phyloP scores from a whole-genome alignment of 2,888 invertebrate genomes.

The Unio delphinus region DNA sequence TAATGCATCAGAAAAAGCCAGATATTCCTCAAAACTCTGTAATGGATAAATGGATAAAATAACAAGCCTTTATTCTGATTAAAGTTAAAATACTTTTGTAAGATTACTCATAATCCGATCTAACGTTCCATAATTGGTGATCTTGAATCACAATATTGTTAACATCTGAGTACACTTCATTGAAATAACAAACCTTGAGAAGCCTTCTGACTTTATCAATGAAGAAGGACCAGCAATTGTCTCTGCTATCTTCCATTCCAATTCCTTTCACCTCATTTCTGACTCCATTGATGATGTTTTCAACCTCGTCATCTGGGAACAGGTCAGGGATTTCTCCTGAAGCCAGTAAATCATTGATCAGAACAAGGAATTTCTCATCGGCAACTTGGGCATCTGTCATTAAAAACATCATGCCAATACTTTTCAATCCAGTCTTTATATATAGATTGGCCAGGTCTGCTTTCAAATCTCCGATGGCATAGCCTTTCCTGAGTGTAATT shows the following conservation, averaged over 20 bases:
- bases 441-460: conserved; percentile 87
- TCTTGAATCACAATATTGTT: too few relatives aligned
- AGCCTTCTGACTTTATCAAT: conserved; percentile 90
- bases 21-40: too few relatives aligned
- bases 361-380: conserved; percentile 93
- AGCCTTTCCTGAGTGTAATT: conserved; percentile 92
- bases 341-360: conserved; percentile 95
- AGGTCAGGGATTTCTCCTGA: conserved; percentile 97
- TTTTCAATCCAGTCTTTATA: conserved; percentile 92
- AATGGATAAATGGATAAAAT: too few relatives aligned
- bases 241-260: conserved; percentile 91
- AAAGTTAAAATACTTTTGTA: too few relatives aligned
- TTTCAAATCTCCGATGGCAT: conserved; percentile 87
- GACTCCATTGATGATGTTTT: conserved; percentile 91
- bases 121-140: too few relatives aligned
- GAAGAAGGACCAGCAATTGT: conserved; percentile 98
- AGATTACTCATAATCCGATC: too few relatives aligned
- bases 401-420: conserved; percentile 93
- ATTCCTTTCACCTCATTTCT: conserved; percentile 77
- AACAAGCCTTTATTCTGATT: too few relatives aligned
- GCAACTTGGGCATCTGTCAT: conserved; percentile 98
- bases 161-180: too few relatives aligned
- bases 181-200: conserved; percentile 34
- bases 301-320: conserved; percentile 95
- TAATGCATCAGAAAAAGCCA: too few relatives aligned